Evolutionary conservation across 2,113 vertebrate species (phyloP), one percentile per base, ranked within the genome.

Genomic region (Solea senegalensis): DNA sequence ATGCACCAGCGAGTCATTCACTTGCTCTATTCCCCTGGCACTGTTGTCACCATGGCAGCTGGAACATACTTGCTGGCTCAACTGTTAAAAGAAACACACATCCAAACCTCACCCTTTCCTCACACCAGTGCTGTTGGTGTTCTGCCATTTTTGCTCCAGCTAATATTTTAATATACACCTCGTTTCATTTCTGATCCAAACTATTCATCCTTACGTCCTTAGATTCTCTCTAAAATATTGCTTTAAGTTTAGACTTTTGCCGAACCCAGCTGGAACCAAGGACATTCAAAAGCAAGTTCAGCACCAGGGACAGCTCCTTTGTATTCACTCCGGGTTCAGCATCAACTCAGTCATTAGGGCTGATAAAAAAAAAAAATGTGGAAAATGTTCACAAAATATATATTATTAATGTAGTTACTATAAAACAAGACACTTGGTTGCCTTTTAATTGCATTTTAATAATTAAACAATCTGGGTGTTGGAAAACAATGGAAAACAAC

Each of bases 1-100:
- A 34, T 34, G 34, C 34, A 34, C 34, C 34, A 34, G 34, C 7
- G 9, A 75, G 73, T 67, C 77, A 78, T 87, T 81, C 82, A 88
- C 88, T 86, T 89, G 86, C 79, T 82, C 49, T 27, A 67, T 75
- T 88, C 81, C 88, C 84, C 5, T 34, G 34, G 34, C 34, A 34
- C 59, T 15, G 57, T 54, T 74, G 64, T 69, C 53, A 39, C 55
- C 8, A 14, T 72, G 72, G 80, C 82, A 84, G 74, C 86, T 86
- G 89, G 83, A 81, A 87, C 71, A 73, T 2, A 74, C 34, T 34
- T 34, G 34, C 56, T 76, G 61, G 80, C 81, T 89, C 78, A 69
- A 78, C 66, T 69, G 74, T 76, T 82, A 81, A 58, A 46, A 26
- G 51, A 27, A 14, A 7, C 10, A 54, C 27, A 74, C 76, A 80